Base-by-base conservation (phyloP, 2,797 vertebrate genomes). In the Anas flavirostris region DNA sequence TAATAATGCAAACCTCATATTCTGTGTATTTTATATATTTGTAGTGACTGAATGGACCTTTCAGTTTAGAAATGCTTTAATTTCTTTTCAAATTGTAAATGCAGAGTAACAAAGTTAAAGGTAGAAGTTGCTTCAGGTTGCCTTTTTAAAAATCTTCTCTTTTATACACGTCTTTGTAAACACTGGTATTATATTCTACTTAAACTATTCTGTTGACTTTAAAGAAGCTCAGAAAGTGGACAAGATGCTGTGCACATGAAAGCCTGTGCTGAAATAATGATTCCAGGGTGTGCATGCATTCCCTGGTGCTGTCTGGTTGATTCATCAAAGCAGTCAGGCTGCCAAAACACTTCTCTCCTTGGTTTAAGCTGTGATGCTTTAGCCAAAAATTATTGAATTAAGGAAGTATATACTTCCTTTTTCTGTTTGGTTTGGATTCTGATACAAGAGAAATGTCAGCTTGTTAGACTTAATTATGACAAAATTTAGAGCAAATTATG, bases 401-500 rank as follows among this genome's bases (percentile, higher is more conserved):
- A 92, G 91, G 95, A 95, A 95, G 86, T 86, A 72, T 84, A 62
- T 62, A 62, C 84, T 95, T 95, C 95, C 93, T 95, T 94, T 87
- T 87, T 87, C 53, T 97, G 88, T 95, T 97, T 97, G 64, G 53
- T 43, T 95, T 96, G 95, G 95, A 93, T 92, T 91, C 66, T 75
- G 89, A 89, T 95, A 72, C 58, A 94, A 97, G 88, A 92, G 72
- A 94, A 84, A 78, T 66, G 91, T 95, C 95, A 85, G 33, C 62
- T 92, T 60, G 69, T 90, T 96, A 52, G 73, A 67, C 69, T 92
- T 90, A 91, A 94, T 95, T 93, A 91, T 3, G 22, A 69, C 62
- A 88, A 72, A 92, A 95, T 85, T 76, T 89, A 81, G 66, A 86
- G 89, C 85, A 90, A 95, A 86, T 94, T 73, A 76, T 46, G 79